phyloP scores from a whole-genome alignment of 2,113 vertebrate genomes.

The cattle (Bos taurus) region DNA sequence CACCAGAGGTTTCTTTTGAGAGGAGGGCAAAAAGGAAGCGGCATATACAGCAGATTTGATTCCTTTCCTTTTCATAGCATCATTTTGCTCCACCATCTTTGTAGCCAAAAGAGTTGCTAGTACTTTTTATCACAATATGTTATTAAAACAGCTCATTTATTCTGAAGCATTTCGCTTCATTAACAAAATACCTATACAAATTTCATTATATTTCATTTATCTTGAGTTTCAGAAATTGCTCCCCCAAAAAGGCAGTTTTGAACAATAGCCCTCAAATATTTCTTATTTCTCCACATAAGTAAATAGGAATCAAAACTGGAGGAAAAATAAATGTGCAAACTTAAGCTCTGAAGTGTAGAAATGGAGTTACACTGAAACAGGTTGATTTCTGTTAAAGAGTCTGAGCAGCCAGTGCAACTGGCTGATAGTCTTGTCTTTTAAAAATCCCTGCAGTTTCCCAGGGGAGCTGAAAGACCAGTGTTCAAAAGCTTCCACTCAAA shows the following conservation, averaged over 20 bases:
- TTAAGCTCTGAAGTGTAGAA: not conserved
- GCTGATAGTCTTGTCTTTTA: not conserved
- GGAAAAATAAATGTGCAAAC: not conserved
- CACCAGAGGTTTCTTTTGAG: not conserved
- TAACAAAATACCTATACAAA: not conserved
- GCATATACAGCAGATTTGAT: not conserved
- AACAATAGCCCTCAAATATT: not conserved
- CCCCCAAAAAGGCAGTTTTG: not conserved
- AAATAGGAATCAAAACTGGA: not conserved
- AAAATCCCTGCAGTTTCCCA: not conserved
- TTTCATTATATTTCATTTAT: slow-evolving; percentile 11
- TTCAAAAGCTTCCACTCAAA: not conserved
- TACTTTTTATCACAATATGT: not conserved
- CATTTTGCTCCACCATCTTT: not conserved
- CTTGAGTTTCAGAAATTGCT: not conserved
- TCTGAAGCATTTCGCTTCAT: slow-evolving; percentile 21
- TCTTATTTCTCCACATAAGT: not conserved
- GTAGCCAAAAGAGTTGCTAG: not conserved
- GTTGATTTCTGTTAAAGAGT: not conserved
- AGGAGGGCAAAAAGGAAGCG: not conserved
- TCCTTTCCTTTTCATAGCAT: not conserved
- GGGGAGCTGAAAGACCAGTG: not conserved
- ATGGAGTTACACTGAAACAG: not conserved
- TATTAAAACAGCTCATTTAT: not conserved
- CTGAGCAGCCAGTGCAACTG: not conserved